Percentiles rank a stretch among this genome's conserved stretches.
phyloP scores from a whole-genome alignment of 2,888 invertebrate species.

The Monochamus alternatus region DNA sequence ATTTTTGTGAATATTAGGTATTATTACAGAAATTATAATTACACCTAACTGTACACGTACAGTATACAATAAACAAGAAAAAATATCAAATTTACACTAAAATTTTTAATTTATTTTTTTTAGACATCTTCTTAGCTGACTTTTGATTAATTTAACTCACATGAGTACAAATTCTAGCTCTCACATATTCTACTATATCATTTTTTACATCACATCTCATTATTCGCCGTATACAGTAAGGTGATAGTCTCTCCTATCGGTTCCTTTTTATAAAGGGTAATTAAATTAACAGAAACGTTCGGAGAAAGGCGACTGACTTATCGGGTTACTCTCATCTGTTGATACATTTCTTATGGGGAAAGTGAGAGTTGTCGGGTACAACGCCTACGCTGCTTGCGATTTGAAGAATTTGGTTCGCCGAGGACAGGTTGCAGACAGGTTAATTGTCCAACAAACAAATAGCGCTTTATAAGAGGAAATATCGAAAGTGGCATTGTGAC shows the following conservation, averaged over 20 bases:
- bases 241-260: not conserved
- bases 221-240: not conserved
- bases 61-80: too few relatives aligned
- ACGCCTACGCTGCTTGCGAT: conserved; percentile 13
- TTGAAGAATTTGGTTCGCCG: not conserved
- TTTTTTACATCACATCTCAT: not conserved
- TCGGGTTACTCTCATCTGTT: conserved; percentile 5
- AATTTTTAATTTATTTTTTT: too few relatives aligned
- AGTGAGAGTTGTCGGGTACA: conserved; percentile 12
- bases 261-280: conserved; percentile 4
- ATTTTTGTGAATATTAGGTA: too few relatives aligned
- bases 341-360: conserved; percentile 14
- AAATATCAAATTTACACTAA: too few relatives aligned
- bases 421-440: conserved; percentile 12
- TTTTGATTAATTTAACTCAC: too few relatives aligned
- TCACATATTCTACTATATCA: not conserved
- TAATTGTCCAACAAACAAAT: not conserved
- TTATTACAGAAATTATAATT: too few relatives aligned
- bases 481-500: not conserved
- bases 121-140: too few relatives aligned
- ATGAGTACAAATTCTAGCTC: too few relatives aligned
- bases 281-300: not conserved
- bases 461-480: not conserved
- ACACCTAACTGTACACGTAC: too few relatives aligned
- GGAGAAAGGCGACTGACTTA: conserved; percentile 21